Conservation (phyloP, 2,888 invertebrate species). For the Eurois occulta region DNA sequence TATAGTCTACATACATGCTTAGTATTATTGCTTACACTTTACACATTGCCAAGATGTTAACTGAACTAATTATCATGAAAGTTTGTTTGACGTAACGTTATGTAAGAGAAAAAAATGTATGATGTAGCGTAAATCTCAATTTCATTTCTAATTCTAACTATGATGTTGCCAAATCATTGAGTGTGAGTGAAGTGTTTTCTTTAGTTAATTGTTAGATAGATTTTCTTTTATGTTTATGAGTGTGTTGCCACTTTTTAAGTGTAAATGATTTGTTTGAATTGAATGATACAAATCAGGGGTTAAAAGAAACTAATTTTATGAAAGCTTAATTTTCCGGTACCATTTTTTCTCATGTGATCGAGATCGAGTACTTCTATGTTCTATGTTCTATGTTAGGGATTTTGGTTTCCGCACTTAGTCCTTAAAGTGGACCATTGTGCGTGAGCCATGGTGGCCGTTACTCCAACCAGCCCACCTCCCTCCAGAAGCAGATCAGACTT, state of each 20-base stretch:
- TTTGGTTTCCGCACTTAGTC: too few species aligned
- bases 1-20: too few species aligned
- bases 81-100: constrained; percentile 9
- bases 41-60: constrained; percentile 18
- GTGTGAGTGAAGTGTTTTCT: constrained; percentile 42
- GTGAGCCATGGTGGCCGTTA: too few species aligned
- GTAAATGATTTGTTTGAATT: background rate
- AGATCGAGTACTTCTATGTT: too few species aligned
- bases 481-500: too few species aligned
- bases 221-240: constrained; percentile 15
- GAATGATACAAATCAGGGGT: constrained; percentile 6
- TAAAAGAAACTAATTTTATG: constrained; percentile 11
- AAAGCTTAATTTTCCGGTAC: background rate
- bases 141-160: constrained; percentile 7
- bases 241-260: background rate
- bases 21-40: too few species aligned
- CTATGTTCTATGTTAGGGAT: too few species aligned
- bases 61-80: constrained; percentile 23
- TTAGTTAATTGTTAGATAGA: constrained; percentile 17
- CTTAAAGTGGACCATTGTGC: too few species aligned
- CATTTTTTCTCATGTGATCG: constrained; percentile 12
- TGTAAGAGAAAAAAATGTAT: background rate
- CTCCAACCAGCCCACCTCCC: too few species aligned
- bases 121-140: constrained; percentile 14
- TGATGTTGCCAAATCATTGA: constrained; percentile 47